Conservation (phyloP, 2,888 invertebrate species). For the Caenorhabditis imperialis region DNA sequence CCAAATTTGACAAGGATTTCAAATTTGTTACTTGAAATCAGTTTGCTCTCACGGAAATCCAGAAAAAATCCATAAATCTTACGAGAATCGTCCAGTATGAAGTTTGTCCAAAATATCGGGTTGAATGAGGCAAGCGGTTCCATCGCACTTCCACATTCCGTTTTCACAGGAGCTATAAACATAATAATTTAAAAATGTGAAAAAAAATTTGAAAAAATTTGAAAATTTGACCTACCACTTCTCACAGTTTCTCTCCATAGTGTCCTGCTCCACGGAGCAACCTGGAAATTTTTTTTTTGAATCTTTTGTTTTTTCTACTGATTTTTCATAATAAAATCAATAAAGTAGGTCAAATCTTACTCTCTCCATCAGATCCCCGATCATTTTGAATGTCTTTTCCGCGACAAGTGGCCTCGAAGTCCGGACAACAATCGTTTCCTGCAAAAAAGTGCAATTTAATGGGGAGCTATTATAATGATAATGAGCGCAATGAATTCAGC, state of each 20-base stretch:
- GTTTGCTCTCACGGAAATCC: not conserved
- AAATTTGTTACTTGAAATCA: not conserved
- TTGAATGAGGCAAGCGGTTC: slow-evolving; percentile 87
- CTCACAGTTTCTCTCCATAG: slow-evolving; percentile 68
- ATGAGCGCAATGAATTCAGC: too few species aligned
- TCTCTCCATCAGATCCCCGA: slow-evolving; percentile 37
- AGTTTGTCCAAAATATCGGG: slow-evolving; percentile 84
- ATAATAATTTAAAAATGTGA: slow-evolving; percentile 1
- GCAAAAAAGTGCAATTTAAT: slow-evolving; percentile 49
- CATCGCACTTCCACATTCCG: slow-evolving; percentile 80
- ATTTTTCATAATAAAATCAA: not conserved
- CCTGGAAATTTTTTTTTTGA: too few species aligned
- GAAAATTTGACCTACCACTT: slow-evolving; percentile 63
- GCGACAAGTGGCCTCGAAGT: slow-evolving; percentile 86
- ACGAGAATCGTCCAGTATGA: slow-evolving; percentile 81
- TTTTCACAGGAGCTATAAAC: slow-evolving; percentile 79
- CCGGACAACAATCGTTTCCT: slow-evolving; percentile 92
- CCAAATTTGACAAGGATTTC: too few species aligned
- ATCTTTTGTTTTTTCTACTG: not conserved
- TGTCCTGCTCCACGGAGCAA: slow-evolving; percentile 70
- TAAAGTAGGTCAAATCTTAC: slow-evolving; percentile 15
- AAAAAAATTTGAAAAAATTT: not conserved
- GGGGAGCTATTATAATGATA: not conserved
- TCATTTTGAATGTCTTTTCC: slow-evolving; percentile 77
- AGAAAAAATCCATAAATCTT: slow-evolving; percentile 59